Evolutionary conservation across 2,113 vertebrate genomes (phyloP), one percentile per base, ranked within the genome.

Genomic region (Elephas maximus): DNA sequence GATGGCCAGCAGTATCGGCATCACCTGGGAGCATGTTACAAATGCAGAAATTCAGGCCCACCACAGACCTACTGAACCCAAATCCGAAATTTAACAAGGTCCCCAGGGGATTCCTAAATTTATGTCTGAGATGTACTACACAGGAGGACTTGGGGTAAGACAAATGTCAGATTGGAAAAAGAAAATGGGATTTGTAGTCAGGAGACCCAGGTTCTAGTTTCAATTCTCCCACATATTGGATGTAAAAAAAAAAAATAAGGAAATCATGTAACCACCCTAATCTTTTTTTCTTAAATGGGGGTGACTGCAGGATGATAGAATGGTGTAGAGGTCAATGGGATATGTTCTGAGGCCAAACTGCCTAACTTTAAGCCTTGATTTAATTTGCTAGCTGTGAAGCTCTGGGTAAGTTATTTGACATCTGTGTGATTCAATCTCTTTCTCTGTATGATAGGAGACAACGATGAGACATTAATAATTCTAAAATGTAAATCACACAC

Each of bases 61-160:
- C 48, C 48, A 48, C 48, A 48, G 48, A 48, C 48, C 48, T 48
- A 48, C 48, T 48, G 48, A 48, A 48, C 88, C 33, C 78, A 62
- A 96, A 69, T 12, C 48, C 83, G 20, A 18, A 83, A 53, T 83
- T 94, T 88, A 89, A 89, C 48, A 93, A 83, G 37, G 77, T 77
- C 24, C 10, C 30, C 37, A 69, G 14, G 45, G 37, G 69, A 67
- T 23, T 6, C 20, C 51, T 18, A 21, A n/a, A 48, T 81, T 76
- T n/a, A 87, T 69, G 37, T 88, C 60, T 45, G 69, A 87, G 37
- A 91, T 51, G 20, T 57, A 77, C 48, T 74, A 24, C 26, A 87
- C 87, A 45, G 90, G 57, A 48, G 28, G 48, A 57, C 3, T 0
- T 33, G 57, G 37, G 67, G 41, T 57, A 86, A 76, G 30, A 86